phyloP scores from a whole-genome alignment of 2,888 invertebrate species.

The Norana najaformis region DNA sequence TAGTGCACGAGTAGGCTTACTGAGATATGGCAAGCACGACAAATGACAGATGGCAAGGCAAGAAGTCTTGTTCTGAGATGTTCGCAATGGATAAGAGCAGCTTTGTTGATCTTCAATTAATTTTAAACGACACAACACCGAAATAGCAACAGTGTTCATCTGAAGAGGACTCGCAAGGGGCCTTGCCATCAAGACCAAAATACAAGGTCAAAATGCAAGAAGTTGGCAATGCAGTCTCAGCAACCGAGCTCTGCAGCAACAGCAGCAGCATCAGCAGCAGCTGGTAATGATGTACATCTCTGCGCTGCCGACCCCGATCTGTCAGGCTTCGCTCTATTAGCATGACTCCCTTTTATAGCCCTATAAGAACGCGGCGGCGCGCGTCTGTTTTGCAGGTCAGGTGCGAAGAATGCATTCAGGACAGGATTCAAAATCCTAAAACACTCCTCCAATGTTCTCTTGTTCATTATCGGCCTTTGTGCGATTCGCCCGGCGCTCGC shows the following conservation, averaged over 20 bases:
- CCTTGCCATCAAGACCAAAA: neutral
- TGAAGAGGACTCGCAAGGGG: neutral
- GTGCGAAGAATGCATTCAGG: neutral
- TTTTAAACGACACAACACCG: neutral
- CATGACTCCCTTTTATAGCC: neutral
- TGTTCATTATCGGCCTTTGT: neutral
- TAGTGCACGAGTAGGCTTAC: neutral
- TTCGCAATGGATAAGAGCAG: neutral
- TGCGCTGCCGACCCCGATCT: neutral
- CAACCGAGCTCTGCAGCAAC: neutral
- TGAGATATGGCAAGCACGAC: neutral
- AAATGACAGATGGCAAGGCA: neutral
- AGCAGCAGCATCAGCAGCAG: neutral
- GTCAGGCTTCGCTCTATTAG: constrained; percentile 3
- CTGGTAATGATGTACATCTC: neutral
- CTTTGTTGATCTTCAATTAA: neutral
- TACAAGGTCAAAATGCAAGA: neutral
- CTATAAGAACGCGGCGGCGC: neutral
- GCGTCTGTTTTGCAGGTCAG: constrained; percentile 3
- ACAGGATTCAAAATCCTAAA: constrained; percentile 13
- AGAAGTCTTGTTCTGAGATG: neutral
- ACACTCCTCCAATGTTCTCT: neutral
- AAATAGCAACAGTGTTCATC: neutral
- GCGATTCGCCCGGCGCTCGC: neutral
- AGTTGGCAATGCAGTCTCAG: neutral